Conservation (phyloP, 2,888 invertebrate genomes). For the Fragum sueziense region DNA sequence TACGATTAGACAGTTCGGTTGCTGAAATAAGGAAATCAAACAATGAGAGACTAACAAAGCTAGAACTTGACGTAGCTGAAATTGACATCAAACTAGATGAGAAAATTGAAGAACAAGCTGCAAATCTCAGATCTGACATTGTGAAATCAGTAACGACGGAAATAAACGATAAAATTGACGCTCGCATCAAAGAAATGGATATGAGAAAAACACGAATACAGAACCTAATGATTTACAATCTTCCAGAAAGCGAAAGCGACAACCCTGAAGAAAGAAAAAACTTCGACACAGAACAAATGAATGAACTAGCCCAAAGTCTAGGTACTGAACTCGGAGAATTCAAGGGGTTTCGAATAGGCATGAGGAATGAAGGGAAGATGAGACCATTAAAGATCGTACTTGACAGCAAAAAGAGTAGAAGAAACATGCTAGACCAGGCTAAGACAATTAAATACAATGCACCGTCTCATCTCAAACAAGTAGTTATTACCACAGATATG, state of each 20-base stretch:
- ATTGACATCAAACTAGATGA: background rate
- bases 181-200: background rate
- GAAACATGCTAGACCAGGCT: background rate
- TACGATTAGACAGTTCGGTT: background rate
- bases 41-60: background rate
- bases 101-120: background rate
- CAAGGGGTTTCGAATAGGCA: background rate
- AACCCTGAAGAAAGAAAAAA: background rate
- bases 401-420: background rate
- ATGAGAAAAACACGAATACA: background rate
- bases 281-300: background rate
- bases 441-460: background rate
- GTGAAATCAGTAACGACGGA: too few species aligned
- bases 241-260: background rate
- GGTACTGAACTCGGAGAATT: background rate
- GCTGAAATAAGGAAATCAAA: background rate
- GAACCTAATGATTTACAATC: background rate
- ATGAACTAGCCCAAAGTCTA: background rate
- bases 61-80: background rate
- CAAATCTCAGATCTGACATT: too few species aligned
- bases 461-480: background rate
- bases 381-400: background rate
- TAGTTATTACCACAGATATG: background rate
- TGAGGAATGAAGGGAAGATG: background rate
- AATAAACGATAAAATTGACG: background rate